A percentile compares a stretch with the other conserved stretches of the same genome.
These are phyloP conservation scores for Crematogaster levior DNA, from an alignment of 2,888 invertebrate genomes.

Conservation along the genomic window DNA sequence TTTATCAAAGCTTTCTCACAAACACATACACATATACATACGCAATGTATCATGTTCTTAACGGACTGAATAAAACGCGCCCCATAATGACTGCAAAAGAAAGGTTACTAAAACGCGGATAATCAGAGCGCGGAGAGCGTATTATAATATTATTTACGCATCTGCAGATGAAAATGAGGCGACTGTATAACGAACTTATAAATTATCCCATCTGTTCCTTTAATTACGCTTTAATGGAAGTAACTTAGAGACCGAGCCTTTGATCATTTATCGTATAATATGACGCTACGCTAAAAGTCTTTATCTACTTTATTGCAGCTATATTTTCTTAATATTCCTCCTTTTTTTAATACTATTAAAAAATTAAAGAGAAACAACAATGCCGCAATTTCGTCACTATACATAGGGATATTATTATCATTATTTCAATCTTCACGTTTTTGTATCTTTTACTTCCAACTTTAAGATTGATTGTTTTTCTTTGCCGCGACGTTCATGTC, in stretches of 20 bases:
- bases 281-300: neutral
- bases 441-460: neutral
- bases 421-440: neutral
- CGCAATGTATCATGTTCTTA: conserved; percentile 48
- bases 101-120: conserved; percentile 46
- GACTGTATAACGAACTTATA: conserved; percentile 43
- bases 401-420: neutral
- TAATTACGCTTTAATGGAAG: conserved; percentile 46
- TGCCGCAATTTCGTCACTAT: neutral
- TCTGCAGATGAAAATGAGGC: conserved; percentile 33
- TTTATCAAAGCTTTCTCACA: conserved; percentile 40
- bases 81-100: conserved; percentile 1
- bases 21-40: neutral
- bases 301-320: conserved; percentile 1
- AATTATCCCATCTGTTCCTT: conserved; percentile 42
- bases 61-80: conserved; percentile 45
- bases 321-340: conserved; percentile 6
- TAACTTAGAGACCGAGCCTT: conserved; percentile 20
- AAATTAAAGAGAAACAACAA: neutral
- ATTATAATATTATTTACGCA: conserved; percentile 43
- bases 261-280: conserved; percentile 51
- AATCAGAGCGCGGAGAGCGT: conserved; percentile 19
- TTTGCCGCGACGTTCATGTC: conserved; percentile 2
- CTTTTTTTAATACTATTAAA: neutral
- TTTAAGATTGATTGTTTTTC: conserved; percentile 24